Evolutionary conservation across 2,797 vertebrate genomes (phyloP).

Genomic region (Enteromius argenteus): DNA sequence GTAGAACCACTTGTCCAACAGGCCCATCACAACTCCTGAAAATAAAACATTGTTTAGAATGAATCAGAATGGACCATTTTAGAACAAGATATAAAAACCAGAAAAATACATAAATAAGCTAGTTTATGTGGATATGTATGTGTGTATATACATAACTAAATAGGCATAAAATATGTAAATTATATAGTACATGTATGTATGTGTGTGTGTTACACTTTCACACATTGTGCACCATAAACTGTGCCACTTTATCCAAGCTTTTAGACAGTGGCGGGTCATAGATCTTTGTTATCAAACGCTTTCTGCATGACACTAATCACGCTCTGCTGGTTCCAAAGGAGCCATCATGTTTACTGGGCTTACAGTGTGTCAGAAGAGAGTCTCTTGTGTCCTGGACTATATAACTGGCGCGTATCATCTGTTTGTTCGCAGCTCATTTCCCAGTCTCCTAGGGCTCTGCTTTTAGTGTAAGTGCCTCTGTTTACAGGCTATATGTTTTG

Average conservation of each 20-base stretch:
- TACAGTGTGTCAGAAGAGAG: constrained; percentile 41
- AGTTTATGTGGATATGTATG: neutral
- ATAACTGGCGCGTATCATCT: constrained; percentile 37
- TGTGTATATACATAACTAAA: neutral
- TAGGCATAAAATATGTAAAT: neutral
- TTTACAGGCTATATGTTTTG: constrained; percentile 39
- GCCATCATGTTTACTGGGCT: constrained; percentile 36
- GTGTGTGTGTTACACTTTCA: neutral
- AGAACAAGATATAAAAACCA: neutral
- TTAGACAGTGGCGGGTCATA: constrained; percentile 31
- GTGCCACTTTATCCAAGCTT: constrained; percentile 35
- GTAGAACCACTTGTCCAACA: constrained; percentile 24
- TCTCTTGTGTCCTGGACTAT: constrained; percentile 52
- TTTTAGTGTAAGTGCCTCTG: constrained; percentile 31
- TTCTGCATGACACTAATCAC: constrained; percentile 48
- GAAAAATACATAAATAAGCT: neutral
- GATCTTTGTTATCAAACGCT: constrained; percentile 40
- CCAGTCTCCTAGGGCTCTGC: constrained; percentile 40
- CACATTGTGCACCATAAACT: constrained; percentile 18
- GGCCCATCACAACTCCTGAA: neutral
- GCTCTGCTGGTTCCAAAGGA: constrained; percentile 44
- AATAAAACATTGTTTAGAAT: neutral
- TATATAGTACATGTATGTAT: neutral
- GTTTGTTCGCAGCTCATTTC: constrained; percentile 49
- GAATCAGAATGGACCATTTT: constrained; percentile 12